Conservation (phyloP, 2,888 invertebrate species). For the Gibbula magus region DNA sequence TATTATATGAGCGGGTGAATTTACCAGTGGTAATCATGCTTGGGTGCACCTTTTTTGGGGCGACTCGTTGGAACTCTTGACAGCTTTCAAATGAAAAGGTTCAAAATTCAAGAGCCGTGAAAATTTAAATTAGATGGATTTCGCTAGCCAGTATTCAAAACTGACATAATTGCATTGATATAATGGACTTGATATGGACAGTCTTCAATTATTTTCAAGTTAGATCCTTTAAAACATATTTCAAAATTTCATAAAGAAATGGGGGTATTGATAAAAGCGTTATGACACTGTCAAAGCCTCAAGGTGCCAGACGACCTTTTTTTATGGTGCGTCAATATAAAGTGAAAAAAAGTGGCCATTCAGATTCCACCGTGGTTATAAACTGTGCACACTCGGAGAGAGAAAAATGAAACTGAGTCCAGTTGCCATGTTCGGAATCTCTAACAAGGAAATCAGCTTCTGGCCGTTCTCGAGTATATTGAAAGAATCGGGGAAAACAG, state of each 20-base stretch:
- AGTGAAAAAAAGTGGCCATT: background rate
- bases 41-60: background rate
- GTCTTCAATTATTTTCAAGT: no score
- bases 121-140: background rate
- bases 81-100: conserved; percentile 11
- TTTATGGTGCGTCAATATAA: background rate
- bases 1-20: conserved; percentile 18
- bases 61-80: background rate
- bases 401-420: background rate
- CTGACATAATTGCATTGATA: no score
- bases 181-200: no score
- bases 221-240: no score
- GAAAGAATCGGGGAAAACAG: conserved; percentile 6
- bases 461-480: background rate
- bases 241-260: no score
- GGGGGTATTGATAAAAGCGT: no score
- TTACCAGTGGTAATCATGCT: conserved; percentile 1
- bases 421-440: background rate
- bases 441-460: conserved; percentile 12
- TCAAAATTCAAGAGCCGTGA: conserved; percentile 11
- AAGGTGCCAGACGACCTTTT: no score
- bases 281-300: no score
- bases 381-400: background rate
- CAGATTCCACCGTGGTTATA: background rate
- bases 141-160: no score